Percentiles rank a stretch among this genome's conserved stretches.
Conservation (phyloP, 2,797 vertebrate genomes). For the Zenarchopterus dispar region DNA sequence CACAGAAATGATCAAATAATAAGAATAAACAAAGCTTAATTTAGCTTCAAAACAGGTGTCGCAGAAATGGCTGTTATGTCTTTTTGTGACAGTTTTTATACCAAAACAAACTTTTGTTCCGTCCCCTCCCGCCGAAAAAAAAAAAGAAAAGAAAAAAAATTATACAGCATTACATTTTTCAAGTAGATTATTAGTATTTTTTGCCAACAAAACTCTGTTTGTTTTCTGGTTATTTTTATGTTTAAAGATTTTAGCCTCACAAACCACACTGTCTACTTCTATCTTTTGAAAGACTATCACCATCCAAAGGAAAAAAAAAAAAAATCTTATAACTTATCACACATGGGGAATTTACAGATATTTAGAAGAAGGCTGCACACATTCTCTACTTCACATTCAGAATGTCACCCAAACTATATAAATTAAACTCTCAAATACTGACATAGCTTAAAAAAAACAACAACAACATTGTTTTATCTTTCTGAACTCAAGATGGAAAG, state of each 20-base stretch:
- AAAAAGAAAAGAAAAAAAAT: slow-evolving; percentile 5
- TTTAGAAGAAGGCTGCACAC: slow-evolving; percentile 83
- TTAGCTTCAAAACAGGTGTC: slow-evolving; percentile 58
- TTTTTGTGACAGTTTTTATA: slow-evolving; percentile 47
- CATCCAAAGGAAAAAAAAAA: slow-evolving; percentile 68
- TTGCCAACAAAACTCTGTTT: slow-evolving; percentile 57
- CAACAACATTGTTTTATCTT: slow-evolving; percentile 76
- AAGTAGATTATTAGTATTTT: slow-evolving; percentile 67
- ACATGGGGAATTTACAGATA: slow-evolving; percentile 70
- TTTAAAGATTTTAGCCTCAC: slow-evolving; percentile 74
- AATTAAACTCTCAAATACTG: slow-evolving; percentile 81
- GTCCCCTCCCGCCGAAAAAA: background rate
- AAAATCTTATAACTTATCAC: slow-evolving; percentile 77
- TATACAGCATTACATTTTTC: slow-evolving; percentile 67
- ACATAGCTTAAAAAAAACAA: slow-evolving; percentile 78
- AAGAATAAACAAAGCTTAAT: slow-evolving; percentile 31
- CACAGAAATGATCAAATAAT: slow-evolving; percentile 61
- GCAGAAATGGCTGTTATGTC: slow-evolving; percentile 61
- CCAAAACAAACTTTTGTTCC: slow-evolving; percentile 36
- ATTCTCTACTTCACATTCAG: slow-evolving; percentile 86
- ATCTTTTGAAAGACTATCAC: slow-evolving; percentile 82
- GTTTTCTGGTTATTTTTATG: slow-evolving; percentile 52
- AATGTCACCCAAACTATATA: slow-evolving; percentile 79
- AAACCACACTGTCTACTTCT: slow-evolving; percentile 82
- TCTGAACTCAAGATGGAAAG: slow-evolving; percentile 81